phyloP scores from a whole-genome alignment of 2,888 invertebrate genomes.

The Nomada ruficornis region DNA sequence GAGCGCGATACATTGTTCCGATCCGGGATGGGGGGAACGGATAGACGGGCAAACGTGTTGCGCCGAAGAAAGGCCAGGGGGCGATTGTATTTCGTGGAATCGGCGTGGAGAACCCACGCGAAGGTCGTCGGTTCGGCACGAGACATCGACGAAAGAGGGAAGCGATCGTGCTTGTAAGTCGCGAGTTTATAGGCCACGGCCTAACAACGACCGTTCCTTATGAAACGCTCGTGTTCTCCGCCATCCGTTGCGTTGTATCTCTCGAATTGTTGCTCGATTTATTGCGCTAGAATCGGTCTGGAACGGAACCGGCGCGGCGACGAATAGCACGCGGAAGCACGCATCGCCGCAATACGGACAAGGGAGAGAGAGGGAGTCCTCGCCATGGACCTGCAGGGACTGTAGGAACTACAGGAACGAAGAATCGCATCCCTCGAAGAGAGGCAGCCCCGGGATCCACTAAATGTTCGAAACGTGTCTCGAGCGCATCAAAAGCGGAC shows the following conservation, averaged over 20 bases:
- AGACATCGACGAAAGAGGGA: conserved; percentile 54
- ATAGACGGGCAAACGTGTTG: conserved; percentile 29
- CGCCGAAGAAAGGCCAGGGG: neutral
- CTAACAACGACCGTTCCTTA: conserved; percentile 50
- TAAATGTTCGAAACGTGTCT: conserved; percentile 70
- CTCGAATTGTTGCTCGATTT: conserved; percentile 30
- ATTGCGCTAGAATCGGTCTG: conserved; percentile 52
- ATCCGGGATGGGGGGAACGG: conserved; percentile 9
- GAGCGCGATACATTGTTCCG: conserved; percentile 28
- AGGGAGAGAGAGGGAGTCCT: neutral
- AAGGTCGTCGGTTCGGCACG: conserved; percentile 40
- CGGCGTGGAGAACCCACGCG: conserved; percentile 34
- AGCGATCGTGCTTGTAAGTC: conserved; percentile 60
- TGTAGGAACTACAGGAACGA: neutral
- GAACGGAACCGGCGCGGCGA: neutral
- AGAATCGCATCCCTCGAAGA: neutral
- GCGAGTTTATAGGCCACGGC: conserved; percentile 61
- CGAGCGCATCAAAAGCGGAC: conserved; percentile 79
- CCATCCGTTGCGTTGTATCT: conserved; percentile 38
- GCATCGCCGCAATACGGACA: neutral
- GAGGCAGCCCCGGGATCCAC: conserved; percentile 18
- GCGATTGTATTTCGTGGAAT: conserved; percentile 33
- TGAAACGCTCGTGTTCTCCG: conserved; percentile 58
- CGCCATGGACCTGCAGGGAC: too few relatives aligned
- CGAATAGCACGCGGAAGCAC: conserved; percentile 40